A percentile compares a stretch with the other conserved stretches of the same genome.
phyloP scores from a whole-genome alignment of 2,888 invertebrate species.

The Stenotaenia linearis region DNA sequence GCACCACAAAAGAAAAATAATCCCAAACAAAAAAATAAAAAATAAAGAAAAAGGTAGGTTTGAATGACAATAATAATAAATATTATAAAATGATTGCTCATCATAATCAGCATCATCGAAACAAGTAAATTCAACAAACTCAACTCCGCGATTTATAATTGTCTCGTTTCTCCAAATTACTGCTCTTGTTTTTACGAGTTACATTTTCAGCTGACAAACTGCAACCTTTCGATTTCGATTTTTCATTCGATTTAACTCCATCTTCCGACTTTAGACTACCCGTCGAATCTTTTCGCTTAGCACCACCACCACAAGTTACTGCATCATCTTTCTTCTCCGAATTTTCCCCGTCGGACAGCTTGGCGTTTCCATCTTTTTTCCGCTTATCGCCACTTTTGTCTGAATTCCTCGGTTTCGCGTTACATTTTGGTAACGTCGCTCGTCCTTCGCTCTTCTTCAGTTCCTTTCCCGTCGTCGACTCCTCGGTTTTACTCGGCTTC shows the following conservation, averaged over 20 bases:
- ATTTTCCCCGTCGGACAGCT: not conserved
- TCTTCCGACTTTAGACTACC: not conserved
- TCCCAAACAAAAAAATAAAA: not conserved
- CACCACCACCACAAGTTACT: not conserved
- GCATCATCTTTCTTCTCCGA: not conserved
- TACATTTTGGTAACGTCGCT: not conserved
- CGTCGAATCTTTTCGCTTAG: not conserved
- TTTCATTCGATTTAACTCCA: not conserved
- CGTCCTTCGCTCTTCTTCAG: not conserved
- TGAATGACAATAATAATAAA: not conserved
- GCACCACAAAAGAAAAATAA: not conserved
- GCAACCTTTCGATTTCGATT: not conserved
- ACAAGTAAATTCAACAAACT: not conserved
- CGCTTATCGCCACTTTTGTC: not conserved
- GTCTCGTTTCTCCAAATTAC: not conserved
- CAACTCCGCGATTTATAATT: constrained; percentile 8
- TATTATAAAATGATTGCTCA: not conserved
- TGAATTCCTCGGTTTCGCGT: not conserved
- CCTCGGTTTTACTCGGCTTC: not conserved
- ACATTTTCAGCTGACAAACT: not conserved
- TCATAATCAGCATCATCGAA: not conserved
- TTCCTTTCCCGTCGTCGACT: not conserved
- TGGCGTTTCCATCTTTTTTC: not conserved
- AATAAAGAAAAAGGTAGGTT: not conserved
- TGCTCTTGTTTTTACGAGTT: not conserved